Percentiles rank a stretch among this genome's conserved stretches.
Evolutionary conservation across 2,888 invertebrate species (phyloP).

Genomic region (Folsomia manolachei): DNA sequence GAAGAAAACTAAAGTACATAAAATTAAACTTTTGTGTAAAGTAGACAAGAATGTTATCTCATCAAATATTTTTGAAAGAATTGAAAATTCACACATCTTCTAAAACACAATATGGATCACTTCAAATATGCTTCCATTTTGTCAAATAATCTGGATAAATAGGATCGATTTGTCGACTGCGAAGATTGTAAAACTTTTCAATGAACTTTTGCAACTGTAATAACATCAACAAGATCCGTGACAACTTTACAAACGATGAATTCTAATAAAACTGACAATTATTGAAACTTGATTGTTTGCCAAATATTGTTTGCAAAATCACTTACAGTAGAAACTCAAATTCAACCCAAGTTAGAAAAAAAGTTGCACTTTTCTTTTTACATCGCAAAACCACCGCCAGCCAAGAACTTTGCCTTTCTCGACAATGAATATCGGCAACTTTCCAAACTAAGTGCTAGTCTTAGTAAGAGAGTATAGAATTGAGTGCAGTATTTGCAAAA

Average conservation of each 20-base stretch:
- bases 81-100: too few species aligned
- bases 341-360: background rate
- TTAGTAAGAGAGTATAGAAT: too few species aligned
- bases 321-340: background rate
- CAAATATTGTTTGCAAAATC: conserved; percentile 4
- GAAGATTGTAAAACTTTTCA: background rate
- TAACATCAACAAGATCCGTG: conserved; percentile 5
- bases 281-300: conserved; percentile 6
- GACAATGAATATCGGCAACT: too few species aligned
- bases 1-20: too few species aligned
- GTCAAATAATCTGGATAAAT: too few species aligned
- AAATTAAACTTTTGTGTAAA: too few species aligned
- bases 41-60: too few species aligned
- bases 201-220: background rate
- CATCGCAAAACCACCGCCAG: background rate
- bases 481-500: background rate
- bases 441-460: too few species aligned
- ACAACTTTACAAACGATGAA: conserved; percentile 8
- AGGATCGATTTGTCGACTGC: too few species aligned
- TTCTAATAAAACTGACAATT: conserved; percentile 7
- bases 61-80: too few species aligned
- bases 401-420: background rate
- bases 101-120: too few species aligned
- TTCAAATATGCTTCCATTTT: too few species aligned
- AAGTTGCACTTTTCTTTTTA: background rate